These are phyloP conservation scores for Lepidothrix coronata DNA, from an alignment of 2,113 vertebrate genomes.

Conservation along the genomic window DNA sequence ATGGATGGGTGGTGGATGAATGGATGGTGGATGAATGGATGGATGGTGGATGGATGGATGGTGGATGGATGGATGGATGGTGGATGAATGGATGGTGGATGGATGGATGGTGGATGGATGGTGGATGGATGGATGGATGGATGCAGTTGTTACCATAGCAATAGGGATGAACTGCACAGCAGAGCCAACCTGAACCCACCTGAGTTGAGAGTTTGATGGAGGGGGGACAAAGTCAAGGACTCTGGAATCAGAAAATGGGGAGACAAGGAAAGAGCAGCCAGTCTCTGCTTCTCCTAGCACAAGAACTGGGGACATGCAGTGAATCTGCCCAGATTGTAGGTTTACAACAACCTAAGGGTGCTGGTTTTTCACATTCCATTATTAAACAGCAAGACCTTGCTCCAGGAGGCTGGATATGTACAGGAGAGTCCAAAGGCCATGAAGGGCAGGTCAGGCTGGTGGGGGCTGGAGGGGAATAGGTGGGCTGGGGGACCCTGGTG, in stretches of 20 bases:
- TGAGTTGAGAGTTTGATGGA: rapidly evolving
- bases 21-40: background rate
- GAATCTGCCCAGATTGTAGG: background rate
- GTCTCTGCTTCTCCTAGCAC: background rate
- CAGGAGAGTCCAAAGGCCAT: background rate
- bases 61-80: background rate
- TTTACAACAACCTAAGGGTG: background rate
- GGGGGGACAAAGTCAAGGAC: background rate
- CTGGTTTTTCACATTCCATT: rapidly evolving
- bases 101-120: background rate
- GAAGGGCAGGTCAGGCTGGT: background rate
- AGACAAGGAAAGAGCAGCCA: background rate
- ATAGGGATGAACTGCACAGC: background rate
- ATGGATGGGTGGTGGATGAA: too few species aligned
- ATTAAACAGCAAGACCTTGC: background rate
- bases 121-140: background rate
- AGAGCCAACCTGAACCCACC: background rate
- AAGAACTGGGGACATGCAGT: background rate
- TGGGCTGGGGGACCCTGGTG: background rate
- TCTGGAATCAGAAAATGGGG: background rate
- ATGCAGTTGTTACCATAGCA: background rate
- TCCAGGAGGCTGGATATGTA: rapidly evolving
- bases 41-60: background rate
- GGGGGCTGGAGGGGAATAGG: background rate
- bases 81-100: background rate